phyloP scores from a whole-genome alignment of 2,797 vertebrate species.

The Lindbergichthys nudifrons region DNA sequence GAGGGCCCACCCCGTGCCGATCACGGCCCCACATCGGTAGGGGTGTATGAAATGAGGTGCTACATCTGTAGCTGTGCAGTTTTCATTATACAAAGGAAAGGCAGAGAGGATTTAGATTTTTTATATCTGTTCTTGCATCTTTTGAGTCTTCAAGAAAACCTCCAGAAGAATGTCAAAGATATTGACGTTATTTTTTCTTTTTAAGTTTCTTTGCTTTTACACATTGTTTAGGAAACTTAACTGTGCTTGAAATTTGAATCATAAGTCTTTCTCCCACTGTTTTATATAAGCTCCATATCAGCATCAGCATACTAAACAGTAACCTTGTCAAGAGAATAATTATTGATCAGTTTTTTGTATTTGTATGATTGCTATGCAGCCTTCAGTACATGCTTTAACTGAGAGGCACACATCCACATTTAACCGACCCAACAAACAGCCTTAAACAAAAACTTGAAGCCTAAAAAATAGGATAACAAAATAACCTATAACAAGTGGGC shows the following conservation, averaged over 20 bases:
- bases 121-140: conserved; percentile 37
- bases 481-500: conserved; percentile 48
- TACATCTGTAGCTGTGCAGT: background rate
- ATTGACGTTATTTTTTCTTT: conserved; percentile 40
- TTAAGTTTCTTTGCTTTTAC: conserved; percentile 43
- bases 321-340: conserved; percentile 38
- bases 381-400: conserved; percentile 11
- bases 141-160: conserved; percentile 50
- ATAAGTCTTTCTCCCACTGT: background rate
- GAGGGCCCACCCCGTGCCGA: no score
- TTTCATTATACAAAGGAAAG: conserved; percentile 48
- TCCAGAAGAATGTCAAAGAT: conserved; percentile 50
- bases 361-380: conserved; percentile 17
- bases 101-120: conserved; percentile 37
- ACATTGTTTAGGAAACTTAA: conserved; percentile 39
- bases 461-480: background rate
- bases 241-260: conserved; percentile 8
- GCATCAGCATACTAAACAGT: conserved; percentile 18
- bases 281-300: conserved; percentile 23
- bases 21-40: no score
- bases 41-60: no score
- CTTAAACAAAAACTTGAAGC: conserved; percentile 17
- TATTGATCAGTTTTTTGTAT: conserved; percentile 30
- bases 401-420: conserved; percentile 11
- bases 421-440: conserved; percentile 12